Percentiles rank a stretch among this genome's conserved stretches.
These are phyloP conservation scores for Sebastes wilsoni DNA, from an alignment of 2,797 vertebrate genomes.

Conservation along the genomic window DNA sequence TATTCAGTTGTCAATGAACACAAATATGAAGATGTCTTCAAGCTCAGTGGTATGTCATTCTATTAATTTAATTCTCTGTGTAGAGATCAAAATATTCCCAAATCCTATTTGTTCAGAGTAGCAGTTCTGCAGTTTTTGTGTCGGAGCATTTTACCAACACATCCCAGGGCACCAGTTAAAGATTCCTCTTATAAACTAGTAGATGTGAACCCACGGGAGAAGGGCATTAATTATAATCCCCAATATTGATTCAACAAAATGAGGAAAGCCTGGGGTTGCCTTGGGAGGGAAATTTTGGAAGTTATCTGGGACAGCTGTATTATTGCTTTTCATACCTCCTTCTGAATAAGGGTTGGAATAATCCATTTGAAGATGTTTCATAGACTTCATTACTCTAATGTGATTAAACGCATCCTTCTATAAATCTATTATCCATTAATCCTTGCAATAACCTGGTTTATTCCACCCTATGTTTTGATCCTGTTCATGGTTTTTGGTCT, in stretches of 20 bases:
- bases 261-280: background rate
- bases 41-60: background rate
- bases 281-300: background rate
- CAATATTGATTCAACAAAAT: background rate
- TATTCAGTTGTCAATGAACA: background rate
- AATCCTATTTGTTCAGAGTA: constrained; percentile 6
- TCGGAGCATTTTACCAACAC: constrained; percentile 2
- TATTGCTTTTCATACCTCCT: background rate
- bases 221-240: background rate
- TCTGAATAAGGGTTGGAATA: background rate
- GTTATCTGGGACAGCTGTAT: background rate
- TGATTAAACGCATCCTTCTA: background rate
- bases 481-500: background rate
- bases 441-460: background rate
- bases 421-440: background rate
- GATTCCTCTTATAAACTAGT: background rate
- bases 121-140: background rate
- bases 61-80: background rate
- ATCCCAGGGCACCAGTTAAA: background rate
- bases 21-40: constrained; percentile 1
- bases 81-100: constrained; percentile 10
- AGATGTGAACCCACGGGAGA: background rate
- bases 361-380: background rate
- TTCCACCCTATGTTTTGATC: background rate
- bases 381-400: background rate